These are phyloP conservation scores for Orius insidiosus DNA, from an alignment of 1,140 invertebrate species.

Conservation along the genomic window DNA sequence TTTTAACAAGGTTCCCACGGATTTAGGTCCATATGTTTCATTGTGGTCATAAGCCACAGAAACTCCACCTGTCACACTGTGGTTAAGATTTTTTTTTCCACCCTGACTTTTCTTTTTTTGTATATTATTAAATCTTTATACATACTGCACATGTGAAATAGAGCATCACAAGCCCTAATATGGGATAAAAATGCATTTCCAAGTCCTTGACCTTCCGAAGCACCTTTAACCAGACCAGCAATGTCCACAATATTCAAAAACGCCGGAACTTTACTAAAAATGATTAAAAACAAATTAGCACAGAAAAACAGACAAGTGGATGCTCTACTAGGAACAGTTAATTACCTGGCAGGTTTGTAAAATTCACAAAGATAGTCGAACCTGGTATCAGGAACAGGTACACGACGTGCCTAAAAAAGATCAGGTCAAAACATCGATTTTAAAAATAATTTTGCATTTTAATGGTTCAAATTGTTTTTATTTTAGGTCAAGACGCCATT, in stretches of 20 bases:
- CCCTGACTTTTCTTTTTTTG: not conserved
- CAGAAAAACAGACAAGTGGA: no score
- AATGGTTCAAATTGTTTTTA: not conserved
- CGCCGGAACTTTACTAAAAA: slow-evolving; percentile 96
- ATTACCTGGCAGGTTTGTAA: slow-evolving; percentile 86
- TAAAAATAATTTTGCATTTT: slow-evolving; percentile 4
- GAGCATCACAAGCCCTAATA: slow-evolving; percentile 96
- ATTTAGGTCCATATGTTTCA: no score
- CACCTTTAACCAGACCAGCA: slow-evolving; percentile 94
- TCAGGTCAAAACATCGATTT: slow-evolving; percentile 3
- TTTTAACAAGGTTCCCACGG: slow-evolving; percentile 2
- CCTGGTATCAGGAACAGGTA: slow-evolving; percentile 90
- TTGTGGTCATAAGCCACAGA: no score
- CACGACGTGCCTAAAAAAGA: slow-evolving; percentile 58
- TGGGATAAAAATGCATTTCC: slow-evolving; percentile 98
- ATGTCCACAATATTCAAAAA: slow-evolving; percentile 96
- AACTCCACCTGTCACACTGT: no score
- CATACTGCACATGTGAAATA: slow-evolving; percentile 94
- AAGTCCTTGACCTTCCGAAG: slow-evolving; percentile 91
- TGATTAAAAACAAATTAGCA: no score
- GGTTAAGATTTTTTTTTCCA: not conserved
- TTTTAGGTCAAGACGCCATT: not conserved
- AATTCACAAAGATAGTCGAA: slow-evolving; percentile 87
- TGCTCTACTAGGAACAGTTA: no score
- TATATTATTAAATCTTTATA: slow-evolving; percentile 23